A percentile compares a stretch with the other conserved stretches of the same genome.
Conservation (phyloP, 37 sponge, comb jelly and placozoan genomes). For the Eunapius fragilis region DNA sequence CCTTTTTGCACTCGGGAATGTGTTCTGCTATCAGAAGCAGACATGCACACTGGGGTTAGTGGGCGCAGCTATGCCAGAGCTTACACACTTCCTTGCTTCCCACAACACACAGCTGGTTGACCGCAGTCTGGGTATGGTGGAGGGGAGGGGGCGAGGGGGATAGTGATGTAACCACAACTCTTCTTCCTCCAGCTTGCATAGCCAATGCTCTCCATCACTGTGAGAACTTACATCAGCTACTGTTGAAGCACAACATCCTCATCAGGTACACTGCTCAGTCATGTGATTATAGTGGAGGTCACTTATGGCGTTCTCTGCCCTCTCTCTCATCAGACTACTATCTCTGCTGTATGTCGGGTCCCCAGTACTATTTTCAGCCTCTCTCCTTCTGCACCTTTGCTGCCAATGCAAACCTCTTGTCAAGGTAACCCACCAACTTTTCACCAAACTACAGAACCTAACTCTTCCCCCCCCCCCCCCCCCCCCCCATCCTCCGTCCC, state of each 20-base stretch:
- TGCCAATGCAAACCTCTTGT: conserved; percentile 8
- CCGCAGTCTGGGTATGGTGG: neutral
- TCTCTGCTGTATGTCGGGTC: neutral
- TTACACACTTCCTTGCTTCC: neutral
- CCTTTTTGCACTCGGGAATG: neutral
- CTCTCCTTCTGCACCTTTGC: conserved; percentile 3
- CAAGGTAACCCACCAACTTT: neutral
- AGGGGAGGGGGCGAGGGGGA: neutral
- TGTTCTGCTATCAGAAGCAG: neutral
- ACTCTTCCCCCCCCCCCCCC: neutral
- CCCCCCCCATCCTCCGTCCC: neutral
- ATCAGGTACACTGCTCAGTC: neutral
- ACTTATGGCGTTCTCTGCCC: neutral
- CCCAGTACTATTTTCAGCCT: neutral
- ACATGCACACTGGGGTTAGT: neutral
- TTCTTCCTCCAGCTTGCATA: neutral
- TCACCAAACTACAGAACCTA: too few species aligned
- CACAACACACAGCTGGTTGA: neutral
- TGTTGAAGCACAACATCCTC: conserved; percentile 6
- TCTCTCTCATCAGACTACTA: neutral
- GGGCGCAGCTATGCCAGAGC: neutral
- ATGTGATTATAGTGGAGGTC: too few species aligned
- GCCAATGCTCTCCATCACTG: conserved; percentile 17
- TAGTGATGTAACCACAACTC: neutral
- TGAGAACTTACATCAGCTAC: neutral